Conservation (phyloP, 2,797 vertebrate species). For the Sarcoramphus papa region DNA sequence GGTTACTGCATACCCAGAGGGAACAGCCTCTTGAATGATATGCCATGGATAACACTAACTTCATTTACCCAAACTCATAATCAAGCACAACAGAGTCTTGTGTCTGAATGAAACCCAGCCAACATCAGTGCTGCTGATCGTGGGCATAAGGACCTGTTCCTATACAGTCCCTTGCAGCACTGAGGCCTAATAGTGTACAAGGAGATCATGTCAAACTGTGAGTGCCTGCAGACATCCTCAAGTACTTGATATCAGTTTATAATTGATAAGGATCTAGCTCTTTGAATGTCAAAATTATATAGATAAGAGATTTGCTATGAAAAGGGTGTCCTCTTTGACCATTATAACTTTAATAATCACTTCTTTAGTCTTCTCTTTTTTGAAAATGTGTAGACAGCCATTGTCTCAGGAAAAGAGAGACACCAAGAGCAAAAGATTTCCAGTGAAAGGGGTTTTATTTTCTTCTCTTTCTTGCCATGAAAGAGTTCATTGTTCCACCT, state of each 20-base stretch:
- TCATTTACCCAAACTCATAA: too few relatives aligned
- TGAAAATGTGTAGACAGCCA: not conserved
- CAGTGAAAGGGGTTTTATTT: not conserved
- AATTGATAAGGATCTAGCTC: not conserved
- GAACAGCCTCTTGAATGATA: too few relatives aligned
- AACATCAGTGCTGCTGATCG: not conserved
- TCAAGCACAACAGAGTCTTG: too few relatives aligned
- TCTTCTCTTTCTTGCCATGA: not conserved
- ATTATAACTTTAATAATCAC: not conserved
- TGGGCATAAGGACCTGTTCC: too few relatives aligned
- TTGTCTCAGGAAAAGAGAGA: not conserved
- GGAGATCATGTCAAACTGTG: not conserved
- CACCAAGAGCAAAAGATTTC: not conserved
- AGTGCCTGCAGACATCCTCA: not conserved
- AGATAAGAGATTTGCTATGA: not conserved
- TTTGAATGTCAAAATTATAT: not conserved
- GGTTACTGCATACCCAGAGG: too few relatives aligned
- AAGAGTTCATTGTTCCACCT: constrained; percentile 57
- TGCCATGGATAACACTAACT: too few relatives aligned
- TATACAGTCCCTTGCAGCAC: not conserved
- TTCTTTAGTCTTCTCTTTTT: not conserved
- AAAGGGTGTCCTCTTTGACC: not conserved
- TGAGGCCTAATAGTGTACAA: not conserved
- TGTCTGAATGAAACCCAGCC: too few relatives aligned
- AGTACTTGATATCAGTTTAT: not conserved